Percentiles rank a stretch among this genome's conserved stretches.
These are phyloP conservation scores for Ardeotis arabs DNA, from an alignment of 2,113 vertebrate genomes.

Conservation along the genomic window DNA sequence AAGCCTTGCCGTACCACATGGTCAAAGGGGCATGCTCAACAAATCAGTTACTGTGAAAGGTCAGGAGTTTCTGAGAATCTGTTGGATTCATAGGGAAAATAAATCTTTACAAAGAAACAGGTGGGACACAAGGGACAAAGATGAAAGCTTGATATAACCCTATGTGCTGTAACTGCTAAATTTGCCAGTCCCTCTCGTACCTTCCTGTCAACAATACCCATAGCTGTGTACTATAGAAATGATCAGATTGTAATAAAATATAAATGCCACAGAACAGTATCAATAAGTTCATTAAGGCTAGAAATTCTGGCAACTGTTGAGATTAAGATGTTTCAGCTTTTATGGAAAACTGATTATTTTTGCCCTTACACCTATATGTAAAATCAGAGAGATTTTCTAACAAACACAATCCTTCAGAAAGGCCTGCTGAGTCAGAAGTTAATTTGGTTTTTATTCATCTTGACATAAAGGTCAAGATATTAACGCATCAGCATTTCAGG, in stretches of 20 bases:
- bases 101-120: not conserved
- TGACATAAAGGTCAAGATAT: constrained; percentile 6
- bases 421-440: not conserved
- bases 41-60: not conserved
- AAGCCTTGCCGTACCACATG: not conserved
- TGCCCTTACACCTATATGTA: not conserved
- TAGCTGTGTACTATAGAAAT: not conserved
- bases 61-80: not conserved
- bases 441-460: constrained; percentile 29
- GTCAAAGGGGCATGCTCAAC: not conserved
- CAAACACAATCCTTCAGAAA: not conserved
- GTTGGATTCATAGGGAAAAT: not conserved
- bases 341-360: not conserved
- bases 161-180: not conserved
- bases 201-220: not conserved
- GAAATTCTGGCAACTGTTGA: not conserved
- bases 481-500: not conserved
- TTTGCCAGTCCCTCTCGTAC: not conserved
- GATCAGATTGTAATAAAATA: not conserved
- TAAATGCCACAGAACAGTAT: not conserved
- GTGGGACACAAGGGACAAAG: not conserved
- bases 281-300: not conserved
- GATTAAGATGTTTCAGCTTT: not conserved
- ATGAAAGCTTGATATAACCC: not conserved
- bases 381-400: not conserved